Percentiles rank a stretch among this genome's conserved stretches.
phyloP scores from a whole-genome alignment of 2,888 invertebrate species.

The Caenorhabditis sp. region DNA sequence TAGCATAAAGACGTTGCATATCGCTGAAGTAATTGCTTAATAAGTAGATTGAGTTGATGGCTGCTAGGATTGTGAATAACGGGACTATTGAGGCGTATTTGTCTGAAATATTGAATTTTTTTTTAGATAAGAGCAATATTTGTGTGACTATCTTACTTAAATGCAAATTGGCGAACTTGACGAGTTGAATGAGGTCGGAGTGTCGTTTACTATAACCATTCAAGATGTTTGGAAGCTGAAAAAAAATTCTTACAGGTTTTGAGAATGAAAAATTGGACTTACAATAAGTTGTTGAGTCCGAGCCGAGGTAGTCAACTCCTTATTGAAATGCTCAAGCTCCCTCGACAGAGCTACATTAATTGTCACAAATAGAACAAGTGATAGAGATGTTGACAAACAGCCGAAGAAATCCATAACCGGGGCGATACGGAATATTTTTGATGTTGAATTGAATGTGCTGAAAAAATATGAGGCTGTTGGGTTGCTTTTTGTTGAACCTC shows the following conservation, averaged over 20 bases:
- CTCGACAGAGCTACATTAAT: constrained; percentile 31
- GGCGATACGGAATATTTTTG: constrained; percentile 17
- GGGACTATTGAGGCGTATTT: constrained; percentile 27
- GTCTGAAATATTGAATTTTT: not conserved
- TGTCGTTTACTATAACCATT: constrained; percentile 42
- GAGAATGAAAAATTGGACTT: too few relatives aligned
- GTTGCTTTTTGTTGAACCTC: too few relatives aligned
- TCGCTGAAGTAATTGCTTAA: not conserved
- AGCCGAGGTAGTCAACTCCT: constrained; percentile 30
- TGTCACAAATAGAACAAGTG: constrained; percentile 28
- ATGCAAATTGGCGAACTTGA: constrained; percentile 19
- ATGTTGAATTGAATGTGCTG: constrained; percentile 37
- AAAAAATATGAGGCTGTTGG: not conserved
- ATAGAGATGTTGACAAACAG: constrained; percentile 20
- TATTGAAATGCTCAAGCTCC: constrained; percentile 39
- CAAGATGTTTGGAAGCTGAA: constrained; percentile 34
- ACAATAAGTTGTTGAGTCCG: constrained; percentile 27
- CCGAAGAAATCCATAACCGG: constrained; percentile 35
- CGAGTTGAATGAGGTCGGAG: constrained; percentile 36
- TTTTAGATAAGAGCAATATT: too few relatives aligned
- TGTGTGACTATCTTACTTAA: too few relatives aligned
- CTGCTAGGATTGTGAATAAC: constrained; percentile 12
- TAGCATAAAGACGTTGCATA: constrained; percentile 7
- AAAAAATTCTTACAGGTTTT: not conserved
- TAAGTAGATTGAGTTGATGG: constrained; percentile 6